These are phyloP conservation scores for Poecilia wingei DNA, from an alignment of 2,797 vertebrate genomes.

Conservation along the genomic window DNA sequence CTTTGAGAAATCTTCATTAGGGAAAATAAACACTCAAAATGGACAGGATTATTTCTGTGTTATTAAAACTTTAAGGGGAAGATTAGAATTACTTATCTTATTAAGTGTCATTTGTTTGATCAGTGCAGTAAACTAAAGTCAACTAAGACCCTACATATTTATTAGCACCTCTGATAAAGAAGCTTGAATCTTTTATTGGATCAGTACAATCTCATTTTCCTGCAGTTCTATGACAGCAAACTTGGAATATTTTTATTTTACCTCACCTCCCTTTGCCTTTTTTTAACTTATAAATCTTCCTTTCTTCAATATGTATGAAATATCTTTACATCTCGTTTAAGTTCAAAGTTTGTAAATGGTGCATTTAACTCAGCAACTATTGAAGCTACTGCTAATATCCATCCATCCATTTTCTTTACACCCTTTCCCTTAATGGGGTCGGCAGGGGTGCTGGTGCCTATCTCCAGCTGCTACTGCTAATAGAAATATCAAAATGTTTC, in stretches of 20 bases:
- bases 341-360: not conserved
- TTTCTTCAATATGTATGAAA: not conserved
- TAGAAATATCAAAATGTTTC: not conserved
- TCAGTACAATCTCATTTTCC: not conserved
- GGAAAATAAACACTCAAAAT: constrained; percentile 5
- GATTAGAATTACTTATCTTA: not conserved
- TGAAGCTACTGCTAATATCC: not conserved
- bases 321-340: not conserved
- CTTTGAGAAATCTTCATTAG: constrained; percentile 12
- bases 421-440: no score
- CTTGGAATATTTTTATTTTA: not conserved
- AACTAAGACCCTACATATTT: not conserved
- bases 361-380: not conserved
- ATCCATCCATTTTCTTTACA: no score
- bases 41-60: constrained; percentile 9
- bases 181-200: not conserved
- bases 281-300: not conserved
- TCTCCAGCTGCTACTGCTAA: not conserved
- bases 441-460: no score
- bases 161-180: not conserved
- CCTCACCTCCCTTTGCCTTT: not conserved
- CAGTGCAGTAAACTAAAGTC: not conserved
- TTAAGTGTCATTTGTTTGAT: not conserved
- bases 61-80: constrained; percentile 2
- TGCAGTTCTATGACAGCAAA: not conserved